phyloP scores from a whole-genome alignment of 1,140 invertebrate genomes.

The Whitmania pigra region DNA sequence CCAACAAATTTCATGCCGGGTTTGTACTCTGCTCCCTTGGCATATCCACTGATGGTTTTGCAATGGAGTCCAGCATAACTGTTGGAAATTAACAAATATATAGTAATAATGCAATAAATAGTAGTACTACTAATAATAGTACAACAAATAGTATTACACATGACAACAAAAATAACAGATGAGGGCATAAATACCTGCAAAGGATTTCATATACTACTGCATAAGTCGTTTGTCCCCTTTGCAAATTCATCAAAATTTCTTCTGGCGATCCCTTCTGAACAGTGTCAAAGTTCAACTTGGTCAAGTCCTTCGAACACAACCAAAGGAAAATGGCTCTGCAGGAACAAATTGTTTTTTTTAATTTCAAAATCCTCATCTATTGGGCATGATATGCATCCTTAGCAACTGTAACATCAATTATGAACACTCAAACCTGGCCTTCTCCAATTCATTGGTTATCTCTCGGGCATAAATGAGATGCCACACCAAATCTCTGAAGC shows the following conservation, averaged over 20 bases:
- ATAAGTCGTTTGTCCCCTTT: conserved; percentile 41
- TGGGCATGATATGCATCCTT: too few relatives aligned
- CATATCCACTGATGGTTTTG: conserved; percentile 41
- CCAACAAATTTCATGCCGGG: conserved; percentile 41
- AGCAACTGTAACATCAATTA: too few relatives aligned
- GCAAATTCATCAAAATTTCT: conserved; percentile 40
- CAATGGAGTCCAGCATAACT: conserved; percentile 43
- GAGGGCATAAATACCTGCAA: conserved; percentile 35
- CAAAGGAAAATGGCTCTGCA: conserved; percentile 42
- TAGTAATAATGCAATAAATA: not conserved
- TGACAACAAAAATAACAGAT: not conserved
- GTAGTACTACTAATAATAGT: not conserved
- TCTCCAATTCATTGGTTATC: conserved; percentile 42
- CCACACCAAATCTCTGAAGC: conserved; percentile 42
- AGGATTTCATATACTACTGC: conserved; percentile 43
- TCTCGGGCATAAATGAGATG: conserved; percentile 42
- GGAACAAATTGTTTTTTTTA: too few relatives aligned
- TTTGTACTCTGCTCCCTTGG: conserved; percentile 42
- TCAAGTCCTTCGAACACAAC: conserved; percentile 42
- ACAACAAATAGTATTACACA: too few relatives aligned
- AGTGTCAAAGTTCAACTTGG: conserved; percentile 39
- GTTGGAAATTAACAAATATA: conserved; percentile 12
- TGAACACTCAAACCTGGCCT: conserved; percentile 32
- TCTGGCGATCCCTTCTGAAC: conserved; percentile 39
- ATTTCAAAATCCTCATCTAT: too few relatives aligned